Conservation (phyloP, 1,140 invertebrate genomes). For the Lepidurus arcticus region DNA sequence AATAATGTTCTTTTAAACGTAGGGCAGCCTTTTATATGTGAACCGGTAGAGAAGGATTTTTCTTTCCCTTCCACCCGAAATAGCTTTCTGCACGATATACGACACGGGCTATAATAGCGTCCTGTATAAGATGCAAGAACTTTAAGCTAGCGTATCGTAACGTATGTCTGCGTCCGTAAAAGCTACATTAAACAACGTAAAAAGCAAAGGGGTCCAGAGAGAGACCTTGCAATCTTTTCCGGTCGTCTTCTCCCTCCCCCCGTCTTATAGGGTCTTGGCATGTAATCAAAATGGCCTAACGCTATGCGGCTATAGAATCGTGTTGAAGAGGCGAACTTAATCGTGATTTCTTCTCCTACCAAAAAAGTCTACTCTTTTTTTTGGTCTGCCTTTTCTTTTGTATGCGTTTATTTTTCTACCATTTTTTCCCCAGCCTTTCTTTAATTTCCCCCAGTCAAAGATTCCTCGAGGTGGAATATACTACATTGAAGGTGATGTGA, state of each 20-base stretch:
- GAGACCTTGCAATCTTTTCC: slow-evolving; percentile 1
- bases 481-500: no score
- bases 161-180: slow-evolving; percentile 18
- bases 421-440: background rate
- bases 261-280: background rate
- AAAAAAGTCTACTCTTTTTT: no score
- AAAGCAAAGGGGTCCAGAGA: background rate
- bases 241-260: slow-evolving; percentile 14
- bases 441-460: background rate
- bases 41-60: background rate
- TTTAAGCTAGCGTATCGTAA: background rate
- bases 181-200: slow-evolving; percentile 15
- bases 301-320: background rate
- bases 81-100: slow-evolving; percentile 21
- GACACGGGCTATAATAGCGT: background rate
- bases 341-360: background rate
- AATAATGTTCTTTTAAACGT: background rate
- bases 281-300: slow-evolving; percentile 14
- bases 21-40: background rate
- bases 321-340: background rate
- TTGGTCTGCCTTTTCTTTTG: background rate
- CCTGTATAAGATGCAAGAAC: background rate
- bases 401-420: background rate
- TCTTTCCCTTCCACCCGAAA: background rate
- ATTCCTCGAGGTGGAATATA: no score